phyloP scores from a whole-genome alignment of 2,797 vertebrate species.

The Sebastes itinus region DNA sequence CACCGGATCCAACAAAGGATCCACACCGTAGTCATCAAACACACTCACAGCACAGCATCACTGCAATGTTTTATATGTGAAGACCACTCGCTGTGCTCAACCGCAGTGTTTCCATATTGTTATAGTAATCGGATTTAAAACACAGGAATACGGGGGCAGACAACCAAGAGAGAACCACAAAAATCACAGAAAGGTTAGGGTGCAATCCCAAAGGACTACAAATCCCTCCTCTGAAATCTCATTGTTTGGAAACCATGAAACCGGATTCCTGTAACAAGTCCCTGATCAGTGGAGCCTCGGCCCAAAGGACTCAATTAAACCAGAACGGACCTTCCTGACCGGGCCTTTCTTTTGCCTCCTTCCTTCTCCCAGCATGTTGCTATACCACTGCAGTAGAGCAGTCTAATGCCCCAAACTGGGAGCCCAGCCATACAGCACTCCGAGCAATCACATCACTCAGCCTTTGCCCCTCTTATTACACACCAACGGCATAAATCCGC shows the following conservation, averaged over 20 bases:
- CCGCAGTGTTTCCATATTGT: slow-evolving; percentile 68
- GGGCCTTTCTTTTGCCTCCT: slow-evolving; percentile 64
- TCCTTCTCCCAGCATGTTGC: slow-evolving; percentile 59
- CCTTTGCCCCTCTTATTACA: slow-evolving; percentile 61
- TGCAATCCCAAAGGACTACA: slow-evolving; percentile 79
- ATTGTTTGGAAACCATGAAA: slow-evolving; percentile 88
- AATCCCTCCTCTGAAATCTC: slow-evolving; percentile 85
- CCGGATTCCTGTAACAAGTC: slow-evolving; percentile 85
- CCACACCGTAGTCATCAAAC: slow-evolving; percentile 29
- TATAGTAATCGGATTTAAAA: slow-evolving; percentile 82
- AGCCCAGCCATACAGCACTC: slow-evolving; percentile 60
- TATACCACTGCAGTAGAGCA: slow-evolving; percentile 62
- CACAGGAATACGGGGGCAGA: slow-evolving; percentile 62
- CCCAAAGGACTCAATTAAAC: slow-evolving; percentile 89
- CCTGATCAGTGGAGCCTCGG: slow-evolving; percentile 82
- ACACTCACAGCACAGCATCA: background rate
- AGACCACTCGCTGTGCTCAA: slow-evolving; percentile 44
- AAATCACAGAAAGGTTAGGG: slow-evolving; percentile 77
- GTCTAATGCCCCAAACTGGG: slow-evolving; percentile 62
- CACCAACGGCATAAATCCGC: slow-evolving; percentile 31
- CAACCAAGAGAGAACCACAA: slow-evolving; percentile 71
- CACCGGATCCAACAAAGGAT: slow-evolving; percentile 13
- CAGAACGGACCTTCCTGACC: slow-evolving; percentile 77
- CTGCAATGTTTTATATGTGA: slow-evolving; percentile 31
- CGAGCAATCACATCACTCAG: slow-evolving; percentile 62